Evolutionary conservation across 2,113 vertebrate genomes (phyloP), one percentile per base, ranked within the genome.

Genomic region (Perccottus glenii): DNA sequence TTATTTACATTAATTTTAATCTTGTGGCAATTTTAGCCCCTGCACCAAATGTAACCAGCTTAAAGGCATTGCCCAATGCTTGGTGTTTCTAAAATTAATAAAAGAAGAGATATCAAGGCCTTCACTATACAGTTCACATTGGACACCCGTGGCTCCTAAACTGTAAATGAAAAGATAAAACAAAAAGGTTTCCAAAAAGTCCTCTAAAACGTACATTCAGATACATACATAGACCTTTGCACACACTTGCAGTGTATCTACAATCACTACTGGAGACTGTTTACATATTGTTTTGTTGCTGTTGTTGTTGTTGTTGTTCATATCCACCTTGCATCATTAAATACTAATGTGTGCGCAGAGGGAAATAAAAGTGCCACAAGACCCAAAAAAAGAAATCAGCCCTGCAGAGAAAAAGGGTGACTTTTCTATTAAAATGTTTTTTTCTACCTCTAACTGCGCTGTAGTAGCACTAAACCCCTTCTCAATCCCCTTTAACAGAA

Each of bases 1-100:
- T 96, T 96, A 99, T 99, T 98, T 99, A 98, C 96, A 98, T 94
- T 94, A 96, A 96, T 97, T 97, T 97, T 95, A 96, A 98, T 98
- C 97, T 98, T 98, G 96, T 96, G 96, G 96, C 96, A 96, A 94
- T 93, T 95, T 93, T 92, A 96, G 94, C 94, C 96, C 94, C 93
- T 90, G 89, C 89, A 91, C 87, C 90, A 91, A 89, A 89, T 89
- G 89, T 90, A 91, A 91, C 85, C 86, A 89, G 85, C 88, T 88
- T 52, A 72, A 91, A 92, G 90, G 90, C 86, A 73, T 86, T 64
- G 79, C 86, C 90, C 85, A 80, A 82, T 75, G 85, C 86, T 86
- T 58, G 87, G 87, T 77, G 63, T 84, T 84, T 76, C 73, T 80
- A 82, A 90, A 86, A 85, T 84, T 59, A 84, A 84, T 71, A 84